A percentile compares a stretch with the other conserved stretches of the same genome.
These are phyloP conservation scores for Montipora capricornis DNA, from an alignment of 64 coral and sea anemone species.

Conservation along the genomic window DNA sequence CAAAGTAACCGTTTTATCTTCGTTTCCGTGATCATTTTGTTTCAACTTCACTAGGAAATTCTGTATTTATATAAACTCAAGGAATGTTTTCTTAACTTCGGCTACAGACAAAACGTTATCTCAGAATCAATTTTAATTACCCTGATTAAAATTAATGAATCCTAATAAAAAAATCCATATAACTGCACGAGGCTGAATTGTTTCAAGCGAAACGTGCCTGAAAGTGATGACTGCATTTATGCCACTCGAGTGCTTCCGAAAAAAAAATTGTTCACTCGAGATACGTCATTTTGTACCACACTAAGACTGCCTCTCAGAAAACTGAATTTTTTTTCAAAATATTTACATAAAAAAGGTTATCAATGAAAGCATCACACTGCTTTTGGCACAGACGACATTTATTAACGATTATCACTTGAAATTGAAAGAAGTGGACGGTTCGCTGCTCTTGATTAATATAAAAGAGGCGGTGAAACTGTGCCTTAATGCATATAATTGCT, in stretches of 20 bases:
- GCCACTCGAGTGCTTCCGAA: neutral
- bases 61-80: neutral
- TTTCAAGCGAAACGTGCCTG: neutral
- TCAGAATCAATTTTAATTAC: neutral
- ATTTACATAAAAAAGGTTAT: constrained; percentile 27
- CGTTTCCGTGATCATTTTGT: neutral
- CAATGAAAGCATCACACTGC: neutral
- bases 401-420: neutral
- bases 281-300: neutral
- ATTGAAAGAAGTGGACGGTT: neutral
- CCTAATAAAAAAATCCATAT: neutral
- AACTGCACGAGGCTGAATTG: neutral
- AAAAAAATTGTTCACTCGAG: neutral
- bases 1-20: neutral
- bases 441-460: constrained; percentile 13
- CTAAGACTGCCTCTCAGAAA: neutral
- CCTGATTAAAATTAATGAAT: constrained; percentile 26
- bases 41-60: neutral
- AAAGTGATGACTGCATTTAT: neutral
- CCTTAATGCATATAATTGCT: neutral
- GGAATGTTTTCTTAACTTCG: constrained; percentile 29
- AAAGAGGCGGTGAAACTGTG: neutral
- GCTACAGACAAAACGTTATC: constrained; percentile 17
- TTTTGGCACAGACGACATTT: neutral
- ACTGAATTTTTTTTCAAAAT: neutral